A percentile compares a stretch with the other conserved stretches of the same genome.
phyloP scores from a whole-genome alignment of 2,797 vertebrate species.

The Ciconia nigra region DNA sequence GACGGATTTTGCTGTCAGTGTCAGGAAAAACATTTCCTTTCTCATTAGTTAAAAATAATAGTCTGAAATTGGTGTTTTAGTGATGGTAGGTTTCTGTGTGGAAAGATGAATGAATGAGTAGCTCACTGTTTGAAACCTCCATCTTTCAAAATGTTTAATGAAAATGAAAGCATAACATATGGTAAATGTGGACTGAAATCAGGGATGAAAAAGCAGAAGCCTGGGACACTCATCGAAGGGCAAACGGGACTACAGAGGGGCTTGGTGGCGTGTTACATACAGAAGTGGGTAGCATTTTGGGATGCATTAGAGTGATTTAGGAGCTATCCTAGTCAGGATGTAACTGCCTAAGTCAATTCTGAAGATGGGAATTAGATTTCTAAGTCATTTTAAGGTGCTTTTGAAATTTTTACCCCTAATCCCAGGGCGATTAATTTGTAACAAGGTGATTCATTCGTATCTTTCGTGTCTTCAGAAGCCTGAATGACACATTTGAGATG shows the following conservation, averaged over 20 bases:
- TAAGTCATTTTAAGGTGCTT: conserved; percentile 57
- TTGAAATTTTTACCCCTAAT: conserved; percentile 57
- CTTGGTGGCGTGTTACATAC: background rate
- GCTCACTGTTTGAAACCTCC: conserved; percentile 32
- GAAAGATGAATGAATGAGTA: conserved; percentile 34
- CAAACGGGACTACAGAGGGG: background rate
- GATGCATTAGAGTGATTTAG: conserved; percentile 50
- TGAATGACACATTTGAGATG: conserved; percentile 55
- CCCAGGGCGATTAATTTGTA: conserved; percentile 53
- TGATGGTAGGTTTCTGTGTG: conserved; percentile 31
- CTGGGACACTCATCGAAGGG: background rate
- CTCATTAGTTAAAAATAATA: conserved; percentile 50
- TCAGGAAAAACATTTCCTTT: conserved; percentile 19
- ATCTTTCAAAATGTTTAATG: conserved; percentile 61
- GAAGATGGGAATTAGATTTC: conserved; percentile 58
- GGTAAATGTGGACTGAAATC: conserved; percentile 39
- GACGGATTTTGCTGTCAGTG: background rate
- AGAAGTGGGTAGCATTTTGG: conserved; percentile 10
- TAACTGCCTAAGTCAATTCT: conserved; percentile 48
- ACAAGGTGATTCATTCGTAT: conserved; percentile 46
- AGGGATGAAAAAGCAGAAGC: conserved; percentile 15
- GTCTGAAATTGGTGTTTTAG: conserved; percentile 31
- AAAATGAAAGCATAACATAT: conserved; percentile 39
- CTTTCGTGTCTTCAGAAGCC: conserved; percentile 40
- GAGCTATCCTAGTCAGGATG: conserved; percentile 28